Base-by-base conservation (phyloP, 2,888 invertebrate genomes). In the Mesoligia furuncula region DNA sequence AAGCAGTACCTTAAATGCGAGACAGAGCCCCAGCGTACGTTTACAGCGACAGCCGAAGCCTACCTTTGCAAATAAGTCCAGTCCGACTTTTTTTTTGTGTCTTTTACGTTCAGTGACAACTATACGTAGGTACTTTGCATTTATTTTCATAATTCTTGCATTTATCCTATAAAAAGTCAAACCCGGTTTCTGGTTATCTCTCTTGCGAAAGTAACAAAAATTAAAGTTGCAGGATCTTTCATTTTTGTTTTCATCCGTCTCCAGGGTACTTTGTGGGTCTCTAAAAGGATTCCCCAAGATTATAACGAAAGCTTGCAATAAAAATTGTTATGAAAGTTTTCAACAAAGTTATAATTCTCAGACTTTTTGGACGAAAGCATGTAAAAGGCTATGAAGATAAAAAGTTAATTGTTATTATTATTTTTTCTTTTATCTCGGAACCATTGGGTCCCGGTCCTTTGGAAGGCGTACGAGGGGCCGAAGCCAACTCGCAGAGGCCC, bases 71-170 rank as follows among this genome's bases (percentile, higher is more conserved):
- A 62, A 70, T n/a, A 62, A 9, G 1, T 13, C 0, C 20, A 51
- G n/a, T 6, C 8, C 24, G 8, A 9, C n/a, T 17, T 61, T 61
- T 36, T 36, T 17, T 11, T 61, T 31, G 39, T 13, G 8, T n/a
- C 3, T 6, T n/a, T 42, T 27, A 36, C n/a, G 11, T 48, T 48
- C 2, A 3, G 1, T 31, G 54, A 31, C 36, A 36, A 54, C 17
- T 36, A 24, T 5, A 13, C 0, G 13, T 7, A 31, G 1, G 2
- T 2, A 36, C 61, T 71, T 42, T 6, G 54, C 61, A 65, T 75
- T 68, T n/a, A 75, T 84, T 81, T 64, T 62, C 65, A 79, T 76
- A 79, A 69, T 85, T 73, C 54, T 0, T 57, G 13, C 42, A 79
- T 65, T 81, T 65, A 54, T 73, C 7, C 59, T 67, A 39, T 66